These are phyloP conservation scores for Lordiphosa stackelbergi DNA, from an alignment of 1,140 invertebrate species.

Conservation along the genomic window DNA sequence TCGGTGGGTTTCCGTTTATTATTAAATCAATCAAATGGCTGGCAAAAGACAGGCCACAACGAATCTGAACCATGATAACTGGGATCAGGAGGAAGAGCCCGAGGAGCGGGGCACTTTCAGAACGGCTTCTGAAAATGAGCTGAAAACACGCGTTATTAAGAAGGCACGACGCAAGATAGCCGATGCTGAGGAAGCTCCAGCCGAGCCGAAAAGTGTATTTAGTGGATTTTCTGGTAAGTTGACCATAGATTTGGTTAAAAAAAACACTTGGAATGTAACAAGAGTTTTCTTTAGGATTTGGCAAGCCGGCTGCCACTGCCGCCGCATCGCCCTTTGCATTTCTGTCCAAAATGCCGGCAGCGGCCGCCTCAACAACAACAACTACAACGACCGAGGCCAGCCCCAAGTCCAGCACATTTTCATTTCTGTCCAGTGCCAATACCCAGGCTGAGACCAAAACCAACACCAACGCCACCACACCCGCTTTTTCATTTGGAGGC, in stretches of 20 bases:
- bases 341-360: slow-evolving; percentile 73
- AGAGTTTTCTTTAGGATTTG: slow-evolving; percentile 34
- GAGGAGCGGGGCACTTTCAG: slow-evolving; percentile 87
- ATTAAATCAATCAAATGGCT: slow-evolving; percentile 80
- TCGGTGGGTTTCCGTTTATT: not conserved
- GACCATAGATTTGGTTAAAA: too few relatives aligned
- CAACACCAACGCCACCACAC: not conserved
- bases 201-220: slow-evolving; percentile 80
- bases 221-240: slow-evolving; percentile 81
- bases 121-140: slow-evolving; percentile 83
- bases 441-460: slow-evolving; percentile 1
- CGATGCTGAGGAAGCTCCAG: slow-evolving; percentile 58
- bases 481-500: slow-evolving; percentile 22
- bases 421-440: not conserved
- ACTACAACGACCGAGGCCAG: not conserved
- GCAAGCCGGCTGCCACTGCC: slow-evolving; percentile 26
- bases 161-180: slow-evolving; percentile 83
- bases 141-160: slow-evolving; percentile 87
- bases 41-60: slow-evolving; percentile 85
- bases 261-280: too few relatives aligned
- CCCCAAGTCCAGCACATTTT: slow-evolving; percentile 4
- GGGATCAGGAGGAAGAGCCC: slow-evolving; percentile 89
- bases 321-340: slow-evolving; percentile 80
- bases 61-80: slow-evolving; percentile 93
- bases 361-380: slow-evolving; percentile 4